phyloP scores from a whole-genome alignment of 2,888 invertebrate species.

The Hoplodrina ambigua region DNA sequence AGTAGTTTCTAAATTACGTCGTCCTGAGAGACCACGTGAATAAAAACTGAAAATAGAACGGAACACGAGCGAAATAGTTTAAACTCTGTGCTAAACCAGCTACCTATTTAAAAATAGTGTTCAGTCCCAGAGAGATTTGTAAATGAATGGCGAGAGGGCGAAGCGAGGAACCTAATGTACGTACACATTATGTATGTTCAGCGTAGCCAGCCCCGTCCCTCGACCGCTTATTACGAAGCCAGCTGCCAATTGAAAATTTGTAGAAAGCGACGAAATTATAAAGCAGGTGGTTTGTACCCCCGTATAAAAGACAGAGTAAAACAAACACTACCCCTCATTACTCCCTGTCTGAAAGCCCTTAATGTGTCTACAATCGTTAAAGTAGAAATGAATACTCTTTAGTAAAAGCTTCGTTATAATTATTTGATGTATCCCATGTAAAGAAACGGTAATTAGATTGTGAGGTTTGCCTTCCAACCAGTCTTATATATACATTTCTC shows the following conservation, averaged over 20 bases:
- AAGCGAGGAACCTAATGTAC: slow-evolving; percentile 13
- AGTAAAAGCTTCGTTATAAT: background rate
- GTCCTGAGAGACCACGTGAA: slow-evolving; percentile 28
- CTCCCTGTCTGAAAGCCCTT: background rate
- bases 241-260: slow-evolving; percentile 33
- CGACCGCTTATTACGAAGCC: slow-evolving; percentile 31
- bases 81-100: slow-evolving; percentile 24
- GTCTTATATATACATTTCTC: slow-evolving; percentile 4
- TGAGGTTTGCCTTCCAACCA: slow-evolving; percentile 17
- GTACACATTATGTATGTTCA: slow-evolving; percentile 28
- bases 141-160: slow-evolving; percentile 36
- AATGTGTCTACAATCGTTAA: slow-evolving; percentile 5
- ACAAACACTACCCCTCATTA: slow-evolving; percentile 1
- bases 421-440: background rate
- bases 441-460: slow-evolving; percentile 18
- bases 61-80: slow-evolving; percentile 42
- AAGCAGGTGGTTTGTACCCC: slow-evolving; percentile 29
- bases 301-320: background rate
- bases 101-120: slow-evolving; percentile 49
- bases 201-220: slow-evolving; percentile 13
- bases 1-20: slow-evolving; percentile 39
- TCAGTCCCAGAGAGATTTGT: slow-evolving; percentile 42
- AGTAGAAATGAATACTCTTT: slow-evolving; percentile 2
- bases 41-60: slow-evolving; percentile 41
- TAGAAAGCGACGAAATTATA: slow-evolving; percentile 34